Conservation (phyloP, 2,797 vertebrate genomes). For the Gadopsis bispinosus region DNA sequence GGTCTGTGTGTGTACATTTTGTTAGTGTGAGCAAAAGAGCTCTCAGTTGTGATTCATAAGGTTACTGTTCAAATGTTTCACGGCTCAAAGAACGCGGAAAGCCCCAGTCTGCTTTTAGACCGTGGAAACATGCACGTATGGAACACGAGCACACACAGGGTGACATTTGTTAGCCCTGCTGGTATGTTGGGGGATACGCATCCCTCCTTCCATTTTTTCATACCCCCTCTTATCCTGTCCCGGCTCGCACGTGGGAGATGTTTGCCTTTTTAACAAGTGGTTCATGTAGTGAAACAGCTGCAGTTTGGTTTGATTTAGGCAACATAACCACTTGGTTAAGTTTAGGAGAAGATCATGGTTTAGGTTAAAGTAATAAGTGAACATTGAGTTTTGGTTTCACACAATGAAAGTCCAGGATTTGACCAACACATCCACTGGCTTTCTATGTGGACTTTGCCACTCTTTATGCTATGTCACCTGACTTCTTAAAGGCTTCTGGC, state of each 20-base stretch:
- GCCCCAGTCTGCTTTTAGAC: constrained; percentile 75
- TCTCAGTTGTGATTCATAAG: constrained; percentile 81
- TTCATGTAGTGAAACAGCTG: too few species aligned
- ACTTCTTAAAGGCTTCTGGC: too few species aligned
- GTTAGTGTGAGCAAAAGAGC: constrained; percentile 31
- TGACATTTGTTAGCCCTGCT: constrained; percentile 27
- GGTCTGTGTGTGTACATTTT: constrained; percentile 48
- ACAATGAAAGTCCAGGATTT: too few species aligned
- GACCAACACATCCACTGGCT: too few species aligned
- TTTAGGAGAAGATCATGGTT: too few species aligned
- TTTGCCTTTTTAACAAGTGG: too few species aligned
- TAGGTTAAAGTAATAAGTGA: too few species aligned
- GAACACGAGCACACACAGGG: constrained; percentile 29
- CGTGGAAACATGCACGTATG: constrained; percentile 60
- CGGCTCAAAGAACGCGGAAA: constrained; percentile 74
- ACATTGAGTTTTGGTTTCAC: too few species aligned
- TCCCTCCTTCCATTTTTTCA: constrained; percentile 38
- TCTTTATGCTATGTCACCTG: too few species aligned
- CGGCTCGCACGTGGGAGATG: neutral
- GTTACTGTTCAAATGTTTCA: constrained; percentile 73
- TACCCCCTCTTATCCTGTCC: constrained; percentile 14
- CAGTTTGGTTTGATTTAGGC: too few species aligned
- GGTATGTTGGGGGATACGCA: constrained; percentile 27
- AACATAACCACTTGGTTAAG: too few species aligned
- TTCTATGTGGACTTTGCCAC: too few species aligned